phyloP scores from a whole-genome alignment of 2,113 vertebrate genomes.

The Pluvialis apricaria region DNA sequence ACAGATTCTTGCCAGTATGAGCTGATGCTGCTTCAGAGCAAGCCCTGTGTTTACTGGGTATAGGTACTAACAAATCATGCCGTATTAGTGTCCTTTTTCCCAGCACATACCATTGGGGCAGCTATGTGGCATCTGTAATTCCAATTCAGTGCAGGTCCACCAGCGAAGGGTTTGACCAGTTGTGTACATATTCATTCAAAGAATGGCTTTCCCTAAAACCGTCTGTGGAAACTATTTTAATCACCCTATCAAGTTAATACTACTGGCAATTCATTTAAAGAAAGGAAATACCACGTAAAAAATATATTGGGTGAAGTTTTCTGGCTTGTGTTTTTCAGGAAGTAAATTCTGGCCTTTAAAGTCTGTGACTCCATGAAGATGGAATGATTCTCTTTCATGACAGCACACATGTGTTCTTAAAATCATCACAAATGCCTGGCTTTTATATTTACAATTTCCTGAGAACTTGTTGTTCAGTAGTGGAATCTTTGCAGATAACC shows the following conservation, averaged over 20 bases:
- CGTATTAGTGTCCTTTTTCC: background rate
- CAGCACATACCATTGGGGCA: background rate
- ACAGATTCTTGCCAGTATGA: background rate
- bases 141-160: background rate
- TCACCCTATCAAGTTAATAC: background rate
- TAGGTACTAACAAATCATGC: background rate
- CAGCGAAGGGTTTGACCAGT: background rate
- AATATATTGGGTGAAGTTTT: conserved; percentile 8
- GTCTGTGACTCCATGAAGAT: background rate
- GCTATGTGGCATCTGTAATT: background rate
- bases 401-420: conserved; percentile 2
- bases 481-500: conserved; percentile 8
- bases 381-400: conserved; percentile 13
- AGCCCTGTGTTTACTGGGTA: background rate
- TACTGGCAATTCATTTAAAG: conserved; percentile 10
- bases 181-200: background rate
- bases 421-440: background rate
- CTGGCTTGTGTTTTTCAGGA: conserved; percentile 1
- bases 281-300: conserved; percentile 8
- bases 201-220: background rate
- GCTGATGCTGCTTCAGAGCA: background rate
- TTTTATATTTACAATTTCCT: conserved; percentile 28
- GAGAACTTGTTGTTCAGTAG: conserved; percentile 6
- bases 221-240: background rate
- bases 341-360: conserved; percentile 18